Conservation (phyloP, 2,888 invertebrate genomes). For the Eretmocerus hayati region DNA sequence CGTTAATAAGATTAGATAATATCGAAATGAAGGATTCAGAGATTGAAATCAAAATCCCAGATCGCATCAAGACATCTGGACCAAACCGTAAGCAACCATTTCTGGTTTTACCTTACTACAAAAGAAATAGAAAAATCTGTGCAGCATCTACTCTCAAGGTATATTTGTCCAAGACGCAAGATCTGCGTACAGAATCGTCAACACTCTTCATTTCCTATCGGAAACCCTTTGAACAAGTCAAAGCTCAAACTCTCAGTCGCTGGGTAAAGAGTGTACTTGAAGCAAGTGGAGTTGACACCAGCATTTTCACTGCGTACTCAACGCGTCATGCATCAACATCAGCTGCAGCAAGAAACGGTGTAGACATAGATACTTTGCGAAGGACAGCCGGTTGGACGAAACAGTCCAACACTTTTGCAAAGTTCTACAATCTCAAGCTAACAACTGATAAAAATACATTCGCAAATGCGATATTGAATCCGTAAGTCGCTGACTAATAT, state of each 20-base stretch:
- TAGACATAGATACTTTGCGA: constrained; percentile 7
- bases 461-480: constrained; percentile 2
- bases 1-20: constrained; percentile 19
- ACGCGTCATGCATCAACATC: constrained; percentile 12
- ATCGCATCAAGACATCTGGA: constrained; percentile 15
- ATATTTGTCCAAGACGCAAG: constrained; percentile 8
- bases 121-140: constrained; percentile 6
- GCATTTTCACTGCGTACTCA: constrained; percentile 9
- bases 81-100: constrained; percentile 9
- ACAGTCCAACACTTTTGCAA: constrained; percentile 2
- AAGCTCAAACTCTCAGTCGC: constrained; percentile 9
- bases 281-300: constrained; percentile 8
- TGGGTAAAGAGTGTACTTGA: constrained; percentile 9
- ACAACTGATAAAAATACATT: not conserved
- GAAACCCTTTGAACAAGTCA: constrained; percentile 8
- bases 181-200: not conserved
- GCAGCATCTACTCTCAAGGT: constrained; percentile 2
- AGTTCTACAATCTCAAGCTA: not conserved
- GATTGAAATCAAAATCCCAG: constrained; percentile 20
- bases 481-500: no score
- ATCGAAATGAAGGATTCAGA: constrained; percentile 4
- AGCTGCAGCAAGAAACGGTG: constrained; percentile 6
- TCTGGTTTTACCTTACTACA: constrained; percentile 15
- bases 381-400: constrained; percentile 10
- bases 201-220: constrained; percentile 16